A percentile compares a stretch with the other conserved stretches of the same genome.
Conservation (phyloP, 2,113 vertebrate genomes). For the Synodontis membranacea region DNA sequence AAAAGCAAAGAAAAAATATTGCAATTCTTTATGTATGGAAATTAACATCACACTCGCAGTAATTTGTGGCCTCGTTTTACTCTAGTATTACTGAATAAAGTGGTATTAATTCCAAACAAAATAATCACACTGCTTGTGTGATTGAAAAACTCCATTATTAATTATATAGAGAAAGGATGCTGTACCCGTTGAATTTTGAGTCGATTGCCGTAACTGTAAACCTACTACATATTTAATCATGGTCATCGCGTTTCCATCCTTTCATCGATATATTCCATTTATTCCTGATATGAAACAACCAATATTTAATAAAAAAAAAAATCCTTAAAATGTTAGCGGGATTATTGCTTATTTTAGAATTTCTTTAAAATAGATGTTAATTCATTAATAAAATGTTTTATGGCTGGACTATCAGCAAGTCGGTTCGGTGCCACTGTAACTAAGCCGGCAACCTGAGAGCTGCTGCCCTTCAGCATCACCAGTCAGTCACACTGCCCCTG, state of each 20-base stretch:
- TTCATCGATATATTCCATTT: background rate
- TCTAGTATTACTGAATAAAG: background rate
- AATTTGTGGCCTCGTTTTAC: background rate
- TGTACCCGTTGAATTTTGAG: background rate
- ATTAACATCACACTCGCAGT: background rate
- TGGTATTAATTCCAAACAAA: background rate
- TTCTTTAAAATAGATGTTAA: slow-evolving; percentile 64
- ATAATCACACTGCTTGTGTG: background rate
- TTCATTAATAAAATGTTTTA: slow-evolving; percentile 69
- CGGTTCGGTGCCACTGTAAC: slow-evolving; percentile 57
- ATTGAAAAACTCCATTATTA: background rate
- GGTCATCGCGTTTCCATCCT: background rate
- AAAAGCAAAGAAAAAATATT: background rate
- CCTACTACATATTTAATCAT: slow-evolving; percentile 20
- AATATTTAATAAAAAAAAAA: background rate
- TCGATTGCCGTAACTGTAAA: slow-evolving; percentile 6
- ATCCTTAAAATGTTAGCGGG: background rate
- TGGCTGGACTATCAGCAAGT: slow-evolving; percentile 51
- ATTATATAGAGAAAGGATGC: background rate
- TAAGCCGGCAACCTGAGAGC: slow-evolving; percentile 68
- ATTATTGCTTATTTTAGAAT: slow-evolving; percentile 15
- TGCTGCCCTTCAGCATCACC: slow-evolving; percentile 16
- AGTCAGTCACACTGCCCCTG: background rate
- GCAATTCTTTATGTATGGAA: background rate
- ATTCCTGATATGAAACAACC: background rate